Evolutionary conservation across 1,140 invertebrate genomes (phyloP).

Genomic region (Aphidius gifuensis): DNA sequence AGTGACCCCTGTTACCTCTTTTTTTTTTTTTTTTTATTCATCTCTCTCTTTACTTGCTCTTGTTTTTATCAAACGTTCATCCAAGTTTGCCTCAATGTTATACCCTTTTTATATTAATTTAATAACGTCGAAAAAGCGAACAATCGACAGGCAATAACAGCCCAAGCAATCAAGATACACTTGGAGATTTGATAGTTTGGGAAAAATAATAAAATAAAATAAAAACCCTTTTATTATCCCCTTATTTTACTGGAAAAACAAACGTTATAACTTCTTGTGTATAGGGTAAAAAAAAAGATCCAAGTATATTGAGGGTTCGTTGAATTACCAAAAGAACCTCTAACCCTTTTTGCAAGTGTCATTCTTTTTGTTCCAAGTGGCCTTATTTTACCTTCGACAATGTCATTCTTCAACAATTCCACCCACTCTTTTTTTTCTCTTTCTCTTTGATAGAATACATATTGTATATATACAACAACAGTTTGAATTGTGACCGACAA

Average conservation of each 20-base stretch:
- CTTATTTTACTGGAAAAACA: slow-evolving; percentile 20
- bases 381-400: slow-evolving; percentile 6
- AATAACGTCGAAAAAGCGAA: slow-evolving; percentile 49
- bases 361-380: slow-evolving; percentile 18
- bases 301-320: no score
- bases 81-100: slow-evolving; percentile 23
- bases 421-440: neutral
- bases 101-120: slow-evolving; percentile 50
- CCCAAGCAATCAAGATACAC: slow-evolving; percentile 44
- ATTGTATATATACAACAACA: neutral
- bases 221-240: slow-evolving; percentile 6
- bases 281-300: neutral
- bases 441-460: neutral
- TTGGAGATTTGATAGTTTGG: slow-evolving; percentile 20
- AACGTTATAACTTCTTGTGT: slow-evolving; percentile 12
- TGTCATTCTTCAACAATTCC: neutral
- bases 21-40: no score
- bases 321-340: slow-evolving; percentile 27
- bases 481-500: neutral
- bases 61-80: slow-evolving; percentile 6
- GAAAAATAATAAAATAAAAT: neutral
- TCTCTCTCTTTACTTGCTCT: neutral
- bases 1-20: slow-evolving; percentile 25
- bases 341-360: slow-evolving; percentile 43
- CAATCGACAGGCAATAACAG: slow-evolving; percentile 56